Evolutionary conservation across 2,113 vertebrate species (phyloP).

Genomic region (Burhinus bistriatus): DNA sequence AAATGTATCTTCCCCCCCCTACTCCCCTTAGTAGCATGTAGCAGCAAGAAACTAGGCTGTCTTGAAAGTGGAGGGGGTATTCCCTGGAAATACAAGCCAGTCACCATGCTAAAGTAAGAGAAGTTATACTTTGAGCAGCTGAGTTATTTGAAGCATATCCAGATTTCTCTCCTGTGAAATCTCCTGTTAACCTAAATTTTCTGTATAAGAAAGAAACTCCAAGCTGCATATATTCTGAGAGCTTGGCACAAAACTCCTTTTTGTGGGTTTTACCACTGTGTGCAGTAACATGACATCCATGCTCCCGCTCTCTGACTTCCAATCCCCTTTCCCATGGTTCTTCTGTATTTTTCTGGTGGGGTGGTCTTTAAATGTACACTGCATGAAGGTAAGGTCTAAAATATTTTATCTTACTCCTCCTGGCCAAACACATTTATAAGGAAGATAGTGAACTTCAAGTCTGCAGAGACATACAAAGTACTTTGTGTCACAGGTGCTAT

Average conservation of each 20-base stretch:
- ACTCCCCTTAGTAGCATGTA: background rate
- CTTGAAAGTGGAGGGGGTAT: background rate
- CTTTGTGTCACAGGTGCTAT: background rate
- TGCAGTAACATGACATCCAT: background rate
- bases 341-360: fast-evolving
- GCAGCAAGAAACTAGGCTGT: background rate
- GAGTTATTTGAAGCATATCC: background rate
- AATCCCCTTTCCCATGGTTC: background rate
- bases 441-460: background rate
- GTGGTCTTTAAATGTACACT: background rate
- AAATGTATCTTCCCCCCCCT: background rate
- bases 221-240: background rate
- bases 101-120: background rate
- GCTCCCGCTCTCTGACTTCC: background rate
- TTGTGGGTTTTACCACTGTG: background rate
- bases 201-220: background rate
- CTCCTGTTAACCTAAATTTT: background rate
- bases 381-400: background rate
- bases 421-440: background rate
- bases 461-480: background rate
- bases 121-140: background rate
- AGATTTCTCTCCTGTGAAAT: background rate
- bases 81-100: background rate
- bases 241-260: background rate
- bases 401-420: background rate